Evolutionary conservation across 2,888 invertebrate species (phyloP).

Genomic region (Heptascelio sp.): DNA sequence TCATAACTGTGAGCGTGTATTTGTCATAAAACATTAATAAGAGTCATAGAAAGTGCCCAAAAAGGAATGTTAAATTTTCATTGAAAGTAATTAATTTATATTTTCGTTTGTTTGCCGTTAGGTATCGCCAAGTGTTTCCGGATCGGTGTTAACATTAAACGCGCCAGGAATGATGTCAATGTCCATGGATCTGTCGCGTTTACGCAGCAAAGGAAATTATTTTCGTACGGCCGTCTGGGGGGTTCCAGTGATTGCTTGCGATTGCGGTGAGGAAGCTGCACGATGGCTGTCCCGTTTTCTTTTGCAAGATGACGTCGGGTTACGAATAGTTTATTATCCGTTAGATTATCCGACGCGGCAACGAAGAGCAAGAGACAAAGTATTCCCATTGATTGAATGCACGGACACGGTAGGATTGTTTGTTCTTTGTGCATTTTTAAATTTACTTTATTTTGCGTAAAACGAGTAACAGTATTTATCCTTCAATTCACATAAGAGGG

Average conservation of each 20-base stretch:
- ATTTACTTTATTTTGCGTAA: too few species aligned
- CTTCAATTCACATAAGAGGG: too few species aligned
- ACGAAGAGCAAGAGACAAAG: constrained; percentile 77
- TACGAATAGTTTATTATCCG: constrained; percentile 88
- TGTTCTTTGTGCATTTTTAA: too few species aligned
- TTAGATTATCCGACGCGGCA: constrained; percentile 82
- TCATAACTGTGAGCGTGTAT: too few species aligned
- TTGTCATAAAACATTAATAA: too few species aligned
- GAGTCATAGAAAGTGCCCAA: not conserved
- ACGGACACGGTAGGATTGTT: constrained; percentile 77
- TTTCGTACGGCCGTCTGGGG: constrained; percentile 87
- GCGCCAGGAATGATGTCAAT: constrained; percentile 87
- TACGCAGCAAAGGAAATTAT: constrained; percentile 80
- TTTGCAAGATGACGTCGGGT: constrained; percentile 85
- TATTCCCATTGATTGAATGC: constrained; percentile 77
- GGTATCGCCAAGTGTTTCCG: constrained; percentile 85
- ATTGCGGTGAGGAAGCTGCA: constrained; percentile 92
- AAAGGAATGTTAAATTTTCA: not conserved
- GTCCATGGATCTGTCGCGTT: constrained; percentile 85
- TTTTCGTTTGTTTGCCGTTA: constrained; percentile 41
- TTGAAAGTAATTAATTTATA: not conserved
- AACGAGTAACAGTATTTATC: too few species aligned
- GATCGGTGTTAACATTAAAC: constrained; percentile 86
- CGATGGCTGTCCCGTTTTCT: constrained; percentile 91
- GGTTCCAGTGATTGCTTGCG: constrained; percentile 86